Evolutionary conservation across 2,888 invertebrate species (phyloP), one percentile per base, ranked within the genome.

Genomic region (Incurvaria masculella): DNA sequence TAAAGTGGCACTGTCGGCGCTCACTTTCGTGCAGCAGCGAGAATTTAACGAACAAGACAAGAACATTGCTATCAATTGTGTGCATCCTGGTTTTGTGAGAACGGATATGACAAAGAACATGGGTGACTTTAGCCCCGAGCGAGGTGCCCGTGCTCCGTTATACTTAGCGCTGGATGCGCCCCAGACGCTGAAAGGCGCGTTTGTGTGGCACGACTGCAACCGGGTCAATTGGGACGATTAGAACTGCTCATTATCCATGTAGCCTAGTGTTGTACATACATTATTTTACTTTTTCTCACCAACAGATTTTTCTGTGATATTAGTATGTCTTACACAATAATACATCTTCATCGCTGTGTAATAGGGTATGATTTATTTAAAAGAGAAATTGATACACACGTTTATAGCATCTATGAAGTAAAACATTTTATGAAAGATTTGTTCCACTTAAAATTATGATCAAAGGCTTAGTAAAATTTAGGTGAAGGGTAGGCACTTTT

Each of bases 151-250:
- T 44, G 75, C 74, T 21, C 78, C 78, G 5, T 57, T 78, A 11
- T 75, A 72, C 56, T 58, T 78, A 53, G 75, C 74, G 8, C 54
- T 78, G 48, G 74, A 76, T 52, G 78, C 78, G 43, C 78, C 76
- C 23, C 72, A 74, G 56, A 60, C 66, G 46, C 65, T 69, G 10
- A 78, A 76, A 56, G 78, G 78, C 51, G 69, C 73, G 2, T 78
- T 76, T 61, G 61, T 78, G 44, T 78, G 78, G 78, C 78, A 78
- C 51, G 76, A 78, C 52, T 70, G 75, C 58, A 75, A 74, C 56
- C 68, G 69, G 65, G 76, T 78, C 44, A 78, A 78, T 61, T 78
- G 78, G 78, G 76, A 78, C 61, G 78, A 78, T 63, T 76, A 67
- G 61, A 58, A 60, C 61, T 56, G 53, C 55, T 60, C 56, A 61